Percentiles rank a stretch among this genome's conserved stretches.
phyloP scores from a whole-genome alignment of 2,113 vertebrate genomes.

The Sminthopsis crassicaudata region DNA sequence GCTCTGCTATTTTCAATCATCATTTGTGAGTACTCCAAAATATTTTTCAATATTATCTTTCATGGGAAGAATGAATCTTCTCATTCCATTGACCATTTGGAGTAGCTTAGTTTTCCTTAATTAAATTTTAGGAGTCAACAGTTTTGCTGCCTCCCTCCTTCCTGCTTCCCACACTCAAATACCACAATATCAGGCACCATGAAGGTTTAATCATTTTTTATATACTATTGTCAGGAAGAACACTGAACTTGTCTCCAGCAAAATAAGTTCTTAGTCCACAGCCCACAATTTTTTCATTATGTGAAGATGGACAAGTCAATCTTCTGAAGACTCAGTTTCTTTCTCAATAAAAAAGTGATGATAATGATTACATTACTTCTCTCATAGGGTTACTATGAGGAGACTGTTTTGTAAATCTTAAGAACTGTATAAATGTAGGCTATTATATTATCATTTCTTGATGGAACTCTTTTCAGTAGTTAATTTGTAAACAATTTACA shows the following conservation, averaged over 20 bases:
- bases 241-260: neutral
- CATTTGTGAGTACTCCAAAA: neutral
- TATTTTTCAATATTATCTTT: constrained; percentile 24
- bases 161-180: neutral
- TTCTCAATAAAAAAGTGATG: neutral
- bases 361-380: too few species aligned
- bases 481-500: neutral
- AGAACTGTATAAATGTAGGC: neutral
- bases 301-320: neutral
- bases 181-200: constrained; percentile 8
- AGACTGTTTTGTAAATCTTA: neutral
- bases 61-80: neutral
- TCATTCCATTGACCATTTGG: constrained; percentile 17
- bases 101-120: constrained; percentile 38
- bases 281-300: neutral
- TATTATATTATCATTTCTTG: neutral
- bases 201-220: constrained; percentile 16
- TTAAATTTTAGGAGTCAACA: constrained; percentile 46
- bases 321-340: neutral
- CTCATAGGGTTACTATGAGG: neutral
- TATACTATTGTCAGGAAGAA: neutral
- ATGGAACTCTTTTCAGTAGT: neutral
- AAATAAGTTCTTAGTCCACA: neutral
- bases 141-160: neutral
- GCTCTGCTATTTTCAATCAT: constrained; percentile 1